These are phyloP conservation scores for Drosophila erecta DNA, from an alignment of 1,140 invertebrate species.

Conservation along the genomic window DNA sequence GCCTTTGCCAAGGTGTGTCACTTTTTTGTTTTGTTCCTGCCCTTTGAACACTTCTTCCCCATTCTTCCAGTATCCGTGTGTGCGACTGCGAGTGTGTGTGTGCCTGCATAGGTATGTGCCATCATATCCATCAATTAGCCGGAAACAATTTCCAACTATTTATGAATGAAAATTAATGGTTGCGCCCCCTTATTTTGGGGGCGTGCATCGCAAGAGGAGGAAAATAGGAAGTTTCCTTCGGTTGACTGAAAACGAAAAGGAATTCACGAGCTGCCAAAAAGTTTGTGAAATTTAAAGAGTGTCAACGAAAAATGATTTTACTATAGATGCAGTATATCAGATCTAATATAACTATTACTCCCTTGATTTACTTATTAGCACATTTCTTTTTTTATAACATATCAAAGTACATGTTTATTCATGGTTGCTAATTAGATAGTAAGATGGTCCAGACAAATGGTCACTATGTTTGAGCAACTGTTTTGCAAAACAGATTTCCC, in stretches of 20 bases:
- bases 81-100: not conserved
- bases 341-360: no score
- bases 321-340: no score
- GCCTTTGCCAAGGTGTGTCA: constrained; percentile 74
- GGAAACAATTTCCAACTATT: constrained; percentile 65
- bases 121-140: constrained; percentile 52
- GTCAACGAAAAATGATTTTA: no score
- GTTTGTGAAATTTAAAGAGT: not conserved
- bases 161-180: constrained; percentile 71
- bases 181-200: constrained; percentile 9
- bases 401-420: no score
- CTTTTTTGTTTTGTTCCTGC: constrained; percentile 81
- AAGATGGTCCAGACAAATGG: not conserved
- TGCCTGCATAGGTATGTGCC: constrained; percentile 9
- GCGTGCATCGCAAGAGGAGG: not conserved
- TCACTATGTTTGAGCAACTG: constrained; percentile 24
- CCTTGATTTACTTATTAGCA: no score
- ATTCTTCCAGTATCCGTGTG: not conserved
- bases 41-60: constrained; percentile 49
- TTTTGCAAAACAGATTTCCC: constrained; percentile 15
- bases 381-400: no score
- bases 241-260: not conserved
- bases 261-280: not conserved
- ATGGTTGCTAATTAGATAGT: no score
- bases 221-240: not conserved